Conservation (phyloP, 2,113 vertebrate genomes). For the Arothron firmamentum region DNA sequence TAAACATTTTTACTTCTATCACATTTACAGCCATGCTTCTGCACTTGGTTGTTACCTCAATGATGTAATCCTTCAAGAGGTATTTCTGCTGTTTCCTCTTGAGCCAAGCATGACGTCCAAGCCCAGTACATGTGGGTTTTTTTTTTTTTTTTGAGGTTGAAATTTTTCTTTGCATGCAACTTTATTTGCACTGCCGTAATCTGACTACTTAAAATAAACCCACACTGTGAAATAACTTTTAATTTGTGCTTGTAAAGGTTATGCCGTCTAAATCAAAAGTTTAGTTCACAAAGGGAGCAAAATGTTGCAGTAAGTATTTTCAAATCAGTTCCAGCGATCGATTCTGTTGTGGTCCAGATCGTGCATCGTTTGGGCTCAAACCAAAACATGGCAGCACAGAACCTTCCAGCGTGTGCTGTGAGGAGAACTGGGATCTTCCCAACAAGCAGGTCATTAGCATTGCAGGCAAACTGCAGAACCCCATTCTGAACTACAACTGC, state of each 20-base stretch:
- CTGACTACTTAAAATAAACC: slow-evolving; percentile 53
- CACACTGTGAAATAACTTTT: slow-evolving; percentile 28
- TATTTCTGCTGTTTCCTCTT: slow-evolving; percentile 28
- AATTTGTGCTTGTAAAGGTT: neutral
- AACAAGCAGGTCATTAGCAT: slow-evolving; percentile 77
- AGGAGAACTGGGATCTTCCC: slow-evolving; percentile 59
- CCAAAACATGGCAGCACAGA: slow-evolving; percentile 43
- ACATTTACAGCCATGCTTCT: slow-evolving; percentile 21
- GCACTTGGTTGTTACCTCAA: slow-evolving; percentile 32
- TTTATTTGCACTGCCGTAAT: slow-evolving; percentile 55
- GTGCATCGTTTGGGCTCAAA: slow-evolving; percentile 54
- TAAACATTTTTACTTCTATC: slow-evolving; percentile 15
- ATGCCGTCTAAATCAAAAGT: neutral
- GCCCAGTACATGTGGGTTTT: slow-evolving; percentile 61
- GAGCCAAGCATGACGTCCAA: slow-evolving; percentile 50
- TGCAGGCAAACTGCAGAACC: slow-evolving; percentile 64
- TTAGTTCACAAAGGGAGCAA: neutral
- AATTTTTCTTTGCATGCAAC: slow-evolving; percentile 52
- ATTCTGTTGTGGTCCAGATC: slow-evolving; percentile 20
- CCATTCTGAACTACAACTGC: slow-evolving; percentile 50
- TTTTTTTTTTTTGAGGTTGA: slow-evolving; percentile 18
- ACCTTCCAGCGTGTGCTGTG: slow-evolving; percentile 57
- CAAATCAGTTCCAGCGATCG: slow-evolving; percentile 27
- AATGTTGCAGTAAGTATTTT: neutral
- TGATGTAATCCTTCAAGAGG: slow-evolving; percentile 32